Evolutionary conservation across 2,888 invertebrate species (phyloP).

Genomic region (Sipunculus nudus): DNA sequence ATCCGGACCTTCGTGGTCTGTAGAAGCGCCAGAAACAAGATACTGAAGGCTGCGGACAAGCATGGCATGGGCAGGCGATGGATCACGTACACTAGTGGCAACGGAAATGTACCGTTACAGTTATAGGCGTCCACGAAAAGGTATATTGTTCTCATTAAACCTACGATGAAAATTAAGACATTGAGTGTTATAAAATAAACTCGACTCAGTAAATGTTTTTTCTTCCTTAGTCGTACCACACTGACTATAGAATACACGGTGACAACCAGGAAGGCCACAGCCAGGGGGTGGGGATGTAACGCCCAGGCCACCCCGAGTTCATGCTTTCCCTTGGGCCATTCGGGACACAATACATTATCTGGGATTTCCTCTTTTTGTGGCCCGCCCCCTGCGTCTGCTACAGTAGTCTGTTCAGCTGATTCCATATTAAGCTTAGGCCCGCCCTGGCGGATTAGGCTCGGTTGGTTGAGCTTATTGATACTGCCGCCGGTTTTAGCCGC

Average conservation of each 20-base stretch:
- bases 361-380: too few species aligned
- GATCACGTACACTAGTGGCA: slow-evolving; percentile 80
- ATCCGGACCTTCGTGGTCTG: slow-evolving; percentile 75
- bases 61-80: slow-evolving; percentile 87
- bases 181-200: slow-evolving; percentile 89
- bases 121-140: slow-evolving; percentile 93
- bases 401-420: too few species aligned
- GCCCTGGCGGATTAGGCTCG: too few species aligned
- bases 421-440: too few species aligned
- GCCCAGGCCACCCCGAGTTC: slow-evolving; percentile 83
- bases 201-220: slow-evolving; percentile 85
- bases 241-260: slow-evolving; percentile 87
- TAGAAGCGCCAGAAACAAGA: slow-evolving; percentile 84
- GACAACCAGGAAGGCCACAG: slow-evolving; percentile 83
- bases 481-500: too few species aligned
- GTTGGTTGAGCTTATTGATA: too few species aligned
- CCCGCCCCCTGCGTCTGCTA: too few species aligned
- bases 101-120: slow-evolving; percentile 80
- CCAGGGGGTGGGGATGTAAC: slow-evolving; percentile 87
- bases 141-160: slow-evolving; percentile 80
- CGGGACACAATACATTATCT: too few species aligned
- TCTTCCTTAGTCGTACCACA: slow-evolving; percentile 84
- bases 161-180: slow-evolving; percentile 82
- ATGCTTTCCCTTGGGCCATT: slow-evolving; percentile 54
- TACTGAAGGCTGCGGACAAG: slow-evolving; percentile 87